Evolutionary conservation across 1,140 invertebrate species (phyloP).

Genomic region (Tetramorium parvispinum): DNA sequence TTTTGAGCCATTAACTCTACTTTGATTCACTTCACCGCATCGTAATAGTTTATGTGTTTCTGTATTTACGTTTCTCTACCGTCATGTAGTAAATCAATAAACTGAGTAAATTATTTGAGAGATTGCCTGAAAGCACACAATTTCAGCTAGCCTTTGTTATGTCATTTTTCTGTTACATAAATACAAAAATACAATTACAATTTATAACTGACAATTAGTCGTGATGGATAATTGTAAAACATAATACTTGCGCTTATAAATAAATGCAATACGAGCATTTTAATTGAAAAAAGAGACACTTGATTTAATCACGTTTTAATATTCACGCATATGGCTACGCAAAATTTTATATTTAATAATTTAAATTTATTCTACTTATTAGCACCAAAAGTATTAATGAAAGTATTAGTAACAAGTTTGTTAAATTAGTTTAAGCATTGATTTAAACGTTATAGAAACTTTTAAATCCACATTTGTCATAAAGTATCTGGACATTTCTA

Average conservation of each 20-base stretch:
- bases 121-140: slow-evolving; percentile 16
- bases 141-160: slow-evolving; percentile 3
- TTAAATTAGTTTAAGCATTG: not conserved
- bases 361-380: not conserved
- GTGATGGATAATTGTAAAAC: not conserved
- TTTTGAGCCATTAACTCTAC: slow-evolving; percentile 2
- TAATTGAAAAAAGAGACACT: slow-evolving; percentile 19
- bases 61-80: slow-evolving; percentile 18
- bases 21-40: slow-evolving; percentile 15
- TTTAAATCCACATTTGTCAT: not conserved
- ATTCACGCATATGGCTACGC: not conserved
- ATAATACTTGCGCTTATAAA: not conserved
- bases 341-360: not conserved
- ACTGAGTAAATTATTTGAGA: slow-evolving; percentile 12
- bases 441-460: not conserved
- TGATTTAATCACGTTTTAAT: slow-evolving; percentile 1
- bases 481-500: slow-evolving; percentile 7
- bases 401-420: not conserved
- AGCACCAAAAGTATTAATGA: not conserved
- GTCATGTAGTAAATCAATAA: slow-evolving; percentile 53
- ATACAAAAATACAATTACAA: not conserved
- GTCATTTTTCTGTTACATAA: not conserved
- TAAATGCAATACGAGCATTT: slow-evolving; percentile 7
- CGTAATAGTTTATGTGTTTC: slow-evolving; percentile 7
- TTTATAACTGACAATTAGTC: not conserved